Base-by-base conservation (phyloP, 2,888 invertebrate genomes). In the Phengaris alcon region DNA sequence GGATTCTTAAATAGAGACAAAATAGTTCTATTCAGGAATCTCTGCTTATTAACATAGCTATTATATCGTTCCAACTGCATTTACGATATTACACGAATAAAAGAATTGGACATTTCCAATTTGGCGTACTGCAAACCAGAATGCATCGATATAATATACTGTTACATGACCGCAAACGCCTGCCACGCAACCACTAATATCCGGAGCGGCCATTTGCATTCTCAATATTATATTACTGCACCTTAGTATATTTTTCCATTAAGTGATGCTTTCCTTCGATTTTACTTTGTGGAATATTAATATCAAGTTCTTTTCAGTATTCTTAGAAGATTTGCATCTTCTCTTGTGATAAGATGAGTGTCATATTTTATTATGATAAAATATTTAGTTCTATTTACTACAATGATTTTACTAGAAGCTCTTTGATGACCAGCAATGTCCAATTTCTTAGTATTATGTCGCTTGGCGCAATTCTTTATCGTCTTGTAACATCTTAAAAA, bases 111-210 rank as follows among this genome's bases (percentile, higher is more conserved):
- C 35, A 64, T 64, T 64, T 64, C 35, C 64, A 64, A 64, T 64
- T 35, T 69, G 69, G 46, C n/a, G 46, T 59, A 12, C 57, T 48
- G 54, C 15, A 74, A 74, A 74, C 57, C 74, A 74, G 74, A 48
- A 44, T 48, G 22, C 55, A 73, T 73, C 54, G 10, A 73, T 59
- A 48, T 59, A 22, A 74, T 69, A 74, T 74, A 74, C 48, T 57
- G 74, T 74, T 74, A 74, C 46, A 57, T 59, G 74, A 57, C 74
- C 74, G 74, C 74, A 59, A 48, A 48, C 46, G 48, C 74, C 74
- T 54, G 57, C 59, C 46, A 8, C 59, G 35, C 59, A 22, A 15
- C 22, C 57, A 59, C 15, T 48, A 48, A 69, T 15, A 64, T 64
- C 64, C 35, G 64, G 64, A 64, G 12, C 64, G 64, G 48, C 15